A percentile compares a stretch with the other conserved stretches of the same genome.
Evolutionary conservation across 2,113 vertebrate species (phyloP).

Genomic region (Gallinago paraguaiae): DNA sequence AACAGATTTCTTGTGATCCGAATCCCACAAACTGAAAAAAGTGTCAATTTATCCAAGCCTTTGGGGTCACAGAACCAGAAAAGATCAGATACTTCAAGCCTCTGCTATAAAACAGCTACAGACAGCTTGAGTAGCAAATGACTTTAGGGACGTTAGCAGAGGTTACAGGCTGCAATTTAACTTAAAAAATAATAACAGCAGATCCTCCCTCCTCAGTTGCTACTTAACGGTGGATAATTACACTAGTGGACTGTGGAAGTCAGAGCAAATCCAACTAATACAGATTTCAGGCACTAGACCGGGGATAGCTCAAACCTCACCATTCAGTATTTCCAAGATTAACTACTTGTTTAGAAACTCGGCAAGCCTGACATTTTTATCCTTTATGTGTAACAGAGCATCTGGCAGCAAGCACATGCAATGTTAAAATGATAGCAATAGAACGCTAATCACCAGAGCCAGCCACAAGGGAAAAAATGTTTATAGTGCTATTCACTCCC

Average conservation of each 20-base stretch:
- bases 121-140: not conserved
- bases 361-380: not conserved
- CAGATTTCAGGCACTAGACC: not conserved
- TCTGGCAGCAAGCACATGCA: not conserved
- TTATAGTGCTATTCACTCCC: not conserved
- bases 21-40: not conserved
- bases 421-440: not conserved
- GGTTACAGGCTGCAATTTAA: not conserved
- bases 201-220: not conserved
- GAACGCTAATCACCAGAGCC: not conserved
- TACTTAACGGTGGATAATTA: not conserved
- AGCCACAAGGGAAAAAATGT: not conserved
- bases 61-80: not conserved
- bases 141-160: not conserved
- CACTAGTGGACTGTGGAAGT: not conserved
- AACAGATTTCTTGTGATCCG: not conserved
- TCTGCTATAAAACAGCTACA: not conserved
- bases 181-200: not conserved
- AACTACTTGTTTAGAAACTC: not conserved
- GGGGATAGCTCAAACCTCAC: not conserved
- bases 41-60: not conserved
- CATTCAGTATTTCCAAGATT: not conserved
- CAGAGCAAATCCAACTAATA: not conserved
- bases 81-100: not conserved
- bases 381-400: not conserved